Evolutionary conservation across 30 jellyfish, hydroid and myxozoan species (phyloP).

Genomic region (Aurelia coerulea): DNA sequence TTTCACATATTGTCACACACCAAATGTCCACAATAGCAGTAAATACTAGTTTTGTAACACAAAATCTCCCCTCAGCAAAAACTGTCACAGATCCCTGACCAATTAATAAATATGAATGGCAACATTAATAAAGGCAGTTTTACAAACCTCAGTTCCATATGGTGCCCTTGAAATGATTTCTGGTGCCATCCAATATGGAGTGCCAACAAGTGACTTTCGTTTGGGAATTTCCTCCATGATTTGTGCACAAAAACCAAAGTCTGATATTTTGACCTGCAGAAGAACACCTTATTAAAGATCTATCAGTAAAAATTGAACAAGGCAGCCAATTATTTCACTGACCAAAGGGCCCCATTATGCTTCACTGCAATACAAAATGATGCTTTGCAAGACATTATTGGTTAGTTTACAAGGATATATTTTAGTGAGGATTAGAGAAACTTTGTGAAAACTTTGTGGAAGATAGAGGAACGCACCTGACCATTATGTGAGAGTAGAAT

Average conservation of each 20-base stretch:
- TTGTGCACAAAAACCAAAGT: conserved; percentile 98
- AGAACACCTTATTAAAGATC: not conserved
- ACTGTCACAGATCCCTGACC: not conserved
- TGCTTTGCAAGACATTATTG: too few relatives aligned
- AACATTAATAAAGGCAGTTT: too few relatives aligned
- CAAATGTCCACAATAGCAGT: too few relatives aligned
- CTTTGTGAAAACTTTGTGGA: too few relatives aligned
- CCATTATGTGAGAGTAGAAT: conserved; percentile 90
- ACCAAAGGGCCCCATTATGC: not conserved
- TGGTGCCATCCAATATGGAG: conserved; percentile 99
- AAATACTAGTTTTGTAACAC: not conserved
- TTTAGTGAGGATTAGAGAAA: too few relatives aligned
- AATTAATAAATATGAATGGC: not conserved
- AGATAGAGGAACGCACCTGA: conserved; percentile 64
- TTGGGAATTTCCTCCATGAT: conserved; percentile 87
- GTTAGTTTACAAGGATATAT: too few relatives aligned
- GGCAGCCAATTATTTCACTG: not conserved
- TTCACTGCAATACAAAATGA: too few relatives aligned
- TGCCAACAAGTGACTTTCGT: conserved; percentile 95
- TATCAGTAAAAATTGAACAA: not conserved
- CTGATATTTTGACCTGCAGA: conserved; percentile 91
- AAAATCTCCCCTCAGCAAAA: not conserved
- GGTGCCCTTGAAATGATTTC: conserved; percentile 90
- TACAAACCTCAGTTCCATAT: conserved; percentile 90
- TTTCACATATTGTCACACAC: too few relatives aligned